phyloP scores from a whole-genome alignment of 2,888 invertebrate species.

The Bugula neritina region DNA sequence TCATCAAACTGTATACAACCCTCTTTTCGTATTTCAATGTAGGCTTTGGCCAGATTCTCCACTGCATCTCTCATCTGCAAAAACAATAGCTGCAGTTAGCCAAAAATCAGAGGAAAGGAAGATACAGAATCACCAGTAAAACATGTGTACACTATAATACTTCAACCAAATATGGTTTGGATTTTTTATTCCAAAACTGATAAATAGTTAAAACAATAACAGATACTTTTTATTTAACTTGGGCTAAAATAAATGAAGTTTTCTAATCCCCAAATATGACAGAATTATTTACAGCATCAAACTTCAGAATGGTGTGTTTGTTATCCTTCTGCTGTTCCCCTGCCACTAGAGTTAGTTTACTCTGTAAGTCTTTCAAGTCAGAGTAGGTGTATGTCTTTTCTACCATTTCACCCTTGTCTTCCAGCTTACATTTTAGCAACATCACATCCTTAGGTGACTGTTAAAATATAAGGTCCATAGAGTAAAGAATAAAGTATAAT shows the following conservation, averaged over 20 bases:
- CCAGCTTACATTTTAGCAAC: conserved; percentile 32
- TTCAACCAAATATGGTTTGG: too few relatives aligned
- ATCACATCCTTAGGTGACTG: conserved; percentile 34
- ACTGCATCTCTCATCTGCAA: conserved; percentile 25
- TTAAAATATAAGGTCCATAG: too few relatives aligned
- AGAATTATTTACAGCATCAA: conserved; percentile 13
- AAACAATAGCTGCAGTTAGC: too few relatives aligned
- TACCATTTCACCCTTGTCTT: conserved; percentile 29
- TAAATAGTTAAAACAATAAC: too few relatives aligned
- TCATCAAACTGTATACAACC: conserved; percentile 24
- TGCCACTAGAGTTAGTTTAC: conserved; percentile 46
- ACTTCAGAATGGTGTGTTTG: conserved; percentile 31
- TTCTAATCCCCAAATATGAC: too few relatives aligned
- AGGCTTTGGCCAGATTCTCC: conserved; percentile 15
- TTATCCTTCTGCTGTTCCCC: conserved; percentile 43
- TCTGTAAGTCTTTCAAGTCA: conserved; percentile 43
- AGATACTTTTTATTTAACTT: too few relatives aligned
- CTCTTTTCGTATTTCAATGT: conserved; percentile 13
- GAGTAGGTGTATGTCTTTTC: conserved; percentile 33
- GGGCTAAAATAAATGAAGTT: too few relatives aligned
- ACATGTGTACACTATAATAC: too few relatives aligned
- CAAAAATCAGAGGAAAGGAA: too few relatives aligned
- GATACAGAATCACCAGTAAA: too few relatives aligned
- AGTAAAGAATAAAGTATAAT: too few relatives aligned
- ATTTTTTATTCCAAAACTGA: too few relatives aligned